Evolutionary conservation across 2,888 invertebrate genomes (phyloP), one percentile per base, ranked within the genome.

Genomic region (Taphrorychus bicolor): DNA sequence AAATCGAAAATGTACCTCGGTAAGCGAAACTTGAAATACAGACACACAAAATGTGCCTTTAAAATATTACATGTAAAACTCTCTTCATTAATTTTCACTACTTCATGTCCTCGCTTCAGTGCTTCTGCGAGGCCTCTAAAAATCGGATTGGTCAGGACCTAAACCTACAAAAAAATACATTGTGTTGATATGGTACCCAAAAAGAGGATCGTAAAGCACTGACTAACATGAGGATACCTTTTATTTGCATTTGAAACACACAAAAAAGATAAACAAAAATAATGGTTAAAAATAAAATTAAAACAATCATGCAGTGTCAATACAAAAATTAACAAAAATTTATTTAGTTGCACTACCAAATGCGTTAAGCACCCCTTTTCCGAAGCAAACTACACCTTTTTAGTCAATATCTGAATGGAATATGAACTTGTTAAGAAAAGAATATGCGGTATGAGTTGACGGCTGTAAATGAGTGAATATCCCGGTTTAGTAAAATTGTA

Each of bases 111-210:
- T 66, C 45, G 32, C n/a, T 41, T 48, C 63, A 57, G 57, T 62
- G 41, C 66, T 58, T 58, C 60, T 59, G 24, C 42, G 71, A 70
- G 69, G 57, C 24, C 64, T 69, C 69, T 85, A 87, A 83, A 86
- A 84, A 83, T 87, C 87, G 77, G 86, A 86, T 82, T 86, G 85
- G 79, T 86, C 87, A 78, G 86, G 87, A 83, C 86, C 87, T 87
- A 84, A 73, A 86, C 73, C 51, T 85, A 73, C 75, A 80, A 72
- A 70, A 23, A 59, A 18, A 57, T n/a, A n/a, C n/a, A n/a, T n/a
- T n/a, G n/a, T n/a, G n/a, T n/a, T n/a, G n/a, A n/a, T n/a, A n/a
- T n/a, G n/a, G n/a, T n/a, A n/a, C n/a, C n/a, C n/a, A 42, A 19
- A 41, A 42, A 18, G 9, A 17, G 45, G 21, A 18, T 19, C 3